phyloP scores from a whole-genome alignment of 2,888 invertebrate genomes.

The Lochmaea crataegi region DNA sequence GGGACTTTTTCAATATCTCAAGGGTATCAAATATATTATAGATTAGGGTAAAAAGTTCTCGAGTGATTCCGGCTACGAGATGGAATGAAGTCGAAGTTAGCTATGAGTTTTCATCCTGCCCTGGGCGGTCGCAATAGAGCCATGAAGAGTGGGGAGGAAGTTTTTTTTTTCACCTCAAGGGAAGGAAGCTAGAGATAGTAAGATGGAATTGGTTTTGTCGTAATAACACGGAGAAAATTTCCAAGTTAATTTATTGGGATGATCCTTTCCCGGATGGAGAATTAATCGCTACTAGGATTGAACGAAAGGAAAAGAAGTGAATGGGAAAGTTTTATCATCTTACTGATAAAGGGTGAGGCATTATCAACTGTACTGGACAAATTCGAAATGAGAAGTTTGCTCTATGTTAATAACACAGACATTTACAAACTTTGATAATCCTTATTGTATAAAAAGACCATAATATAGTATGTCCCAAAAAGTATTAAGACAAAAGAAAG shows the following conservation, averaged over 20 bases:
- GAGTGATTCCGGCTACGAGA: constrained; percentile 53
- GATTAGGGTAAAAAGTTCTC: constrained; percentile 54
- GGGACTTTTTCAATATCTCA: constrained; percentile 56
- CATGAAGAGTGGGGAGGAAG: constrained; percentile 3
- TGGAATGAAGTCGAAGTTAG: constrained; percentile 49
- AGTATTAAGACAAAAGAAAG: too few relatives aligned
- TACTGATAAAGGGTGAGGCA: background rate
- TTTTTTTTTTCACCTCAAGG: constrained; percentile 19
- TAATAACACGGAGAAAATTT: constrained; percentile 28
- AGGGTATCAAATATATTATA: constrained; percentile 57
- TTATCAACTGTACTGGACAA: background rate
- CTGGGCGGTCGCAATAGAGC: constrained; percentile 41
- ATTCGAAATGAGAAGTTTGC: too few relatives aligned
- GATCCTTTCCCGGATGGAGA: background rate
- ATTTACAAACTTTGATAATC: too few relatives aligned
- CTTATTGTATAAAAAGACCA: too few relatives aligned
- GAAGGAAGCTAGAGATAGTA: constrained; percentile 30
- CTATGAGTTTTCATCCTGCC: constrained; percentile 46
- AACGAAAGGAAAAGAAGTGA: background rate
- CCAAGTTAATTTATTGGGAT: constrained; percentile 26
- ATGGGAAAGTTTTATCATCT: background rate
- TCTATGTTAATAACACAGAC: too few relatives aligned
- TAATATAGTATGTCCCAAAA: too few relatives aligned
- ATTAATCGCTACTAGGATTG: constrained; percentile 10
- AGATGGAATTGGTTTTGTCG: constrained; percentile 30